Base-by-base conservation (phyloP, 2,797 vertebrate genomes). In the Telmatherina bonti region DNA sequence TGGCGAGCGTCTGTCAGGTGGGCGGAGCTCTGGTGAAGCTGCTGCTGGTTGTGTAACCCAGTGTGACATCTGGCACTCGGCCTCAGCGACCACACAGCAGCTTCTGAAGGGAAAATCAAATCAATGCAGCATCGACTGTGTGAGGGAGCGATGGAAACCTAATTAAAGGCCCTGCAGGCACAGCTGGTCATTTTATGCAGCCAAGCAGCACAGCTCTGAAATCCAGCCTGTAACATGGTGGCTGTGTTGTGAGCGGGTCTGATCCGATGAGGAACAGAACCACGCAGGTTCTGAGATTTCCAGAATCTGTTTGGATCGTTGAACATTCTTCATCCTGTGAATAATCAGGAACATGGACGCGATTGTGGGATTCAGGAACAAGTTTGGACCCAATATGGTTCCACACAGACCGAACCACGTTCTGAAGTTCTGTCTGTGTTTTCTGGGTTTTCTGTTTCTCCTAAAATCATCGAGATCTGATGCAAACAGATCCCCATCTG, bases 21-120 rank as follows among this genome's bases (percentile, higher is more conserved):
- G 74, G 78, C 18, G 35, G 64, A 68, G 71, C 56, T 74, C 20
- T 54, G 60, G 47, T 64, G 67, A 74, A 75, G 81, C 74, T 57
- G 30, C 13, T 15, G 36, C 6, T 38, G 60, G 82, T 91, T 93
- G 90, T 79, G 83, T 92, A 93, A 94, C 73, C 79, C 73, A 79
- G 59, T 85, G 86, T 93, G 90, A 93, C 91, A 92, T 88, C 85
- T 91, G 88, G 72, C 83, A 75, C 88, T 85, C 87, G 88, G 79
- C 89, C 81, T 86, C 87, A 63, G 85, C 70, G 30, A 76, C 82
- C 63, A 82, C 59, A 73, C 77, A 62, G 54, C 68, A 78, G 87
- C 85, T 91, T 90, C 92, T 90, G 90, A 82, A 93, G 91, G 91
- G 93, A 91, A 94, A 94, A 93, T 93, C 87, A 84, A 91, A 94